phyloP scores from a whole-genome alignment of 1,140 invertebrate genomes.

The Pseudomyrmex dendroicus region DNA sequence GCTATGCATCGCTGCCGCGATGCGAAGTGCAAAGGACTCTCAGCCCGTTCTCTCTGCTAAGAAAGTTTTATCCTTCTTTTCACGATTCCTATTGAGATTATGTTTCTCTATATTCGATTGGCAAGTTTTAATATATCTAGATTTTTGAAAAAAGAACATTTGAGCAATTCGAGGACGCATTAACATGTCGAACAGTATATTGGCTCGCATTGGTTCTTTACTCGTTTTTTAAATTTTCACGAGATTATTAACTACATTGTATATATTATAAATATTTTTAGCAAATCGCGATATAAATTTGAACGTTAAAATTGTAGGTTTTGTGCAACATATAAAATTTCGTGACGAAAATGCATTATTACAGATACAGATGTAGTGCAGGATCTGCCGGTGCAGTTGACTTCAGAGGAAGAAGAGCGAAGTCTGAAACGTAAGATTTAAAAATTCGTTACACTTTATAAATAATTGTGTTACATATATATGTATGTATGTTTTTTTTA shows the following conservation, averaged over 20 bases:
- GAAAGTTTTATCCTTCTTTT: conserved; percentile 1
- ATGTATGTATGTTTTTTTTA: not conserved
- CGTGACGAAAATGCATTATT: conserved; percentile 77
- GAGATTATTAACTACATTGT: no score
- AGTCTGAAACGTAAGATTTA: conserved; percentile 89
- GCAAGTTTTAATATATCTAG: no score
- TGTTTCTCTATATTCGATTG: no score
- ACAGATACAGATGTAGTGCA: conserved; percentile 90
- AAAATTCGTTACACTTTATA: not conserved
- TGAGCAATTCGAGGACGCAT: no score
- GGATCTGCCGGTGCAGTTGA: conserved; percentile 87
- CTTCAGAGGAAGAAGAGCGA: conserved; percentile 90
- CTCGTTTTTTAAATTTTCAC: no score
- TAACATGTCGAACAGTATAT: no score
- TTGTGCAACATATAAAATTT: not conserved
- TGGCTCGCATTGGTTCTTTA: no score
- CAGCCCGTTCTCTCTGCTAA: not conserved
- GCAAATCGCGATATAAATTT: not conserved
- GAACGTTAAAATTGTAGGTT: not conserved
- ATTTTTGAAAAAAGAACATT: no score
- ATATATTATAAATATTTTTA: no score
- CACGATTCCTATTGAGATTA: not conserved
- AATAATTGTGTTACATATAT: not conserved
- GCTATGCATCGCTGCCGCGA: not conserved
- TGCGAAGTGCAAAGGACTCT: conserved; percentile 9